phyloP scores from a whole-genome alignment of 2,888 invertebrate species.

The Hanleya hanleyi region DNA sequence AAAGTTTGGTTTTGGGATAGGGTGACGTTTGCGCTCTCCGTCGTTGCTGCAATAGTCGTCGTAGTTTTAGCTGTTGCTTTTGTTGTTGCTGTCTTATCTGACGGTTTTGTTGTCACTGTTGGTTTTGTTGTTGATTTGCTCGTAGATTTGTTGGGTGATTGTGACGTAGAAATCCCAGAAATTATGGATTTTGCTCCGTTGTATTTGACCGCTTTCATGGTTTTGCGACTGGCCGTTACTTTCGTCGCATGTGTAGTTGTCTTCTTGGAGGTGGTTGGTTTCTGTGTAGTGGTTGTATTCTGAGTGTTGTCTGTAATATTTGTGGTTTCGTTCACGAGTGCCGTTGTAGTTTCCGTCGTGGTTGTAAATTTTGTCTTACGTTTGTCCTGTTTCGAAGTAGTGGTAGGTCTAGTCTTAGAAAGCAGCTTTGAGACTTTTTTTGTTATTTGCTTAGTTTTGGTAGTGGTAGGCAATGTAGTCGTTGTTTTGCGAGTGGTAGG shows the following conservation, averaged over 20 bases:
- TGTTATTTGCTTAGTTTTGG: background rate
- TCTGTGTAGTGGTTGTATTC: background rate
- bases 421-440: too few relatives aligned
- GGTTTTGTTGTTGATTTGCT: background rate
- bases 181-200: background rate
- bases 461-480: background rate
- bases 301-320: background rate
- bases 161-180: too few relatives aligned
- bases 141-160: background rate
- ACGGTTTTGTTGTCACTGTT: background rate
- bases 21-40: background rate
- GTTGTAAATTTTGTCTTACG: background rate
- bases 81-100: background rate
- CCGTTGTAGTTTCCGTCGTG: background rate
- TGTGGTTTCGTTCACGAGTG: background rate
- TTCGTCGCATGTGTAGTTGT: background rate
- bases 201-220: slow-evolving; percentile 5
- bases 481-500: background rate
- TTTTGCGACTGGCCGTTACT: background rate
- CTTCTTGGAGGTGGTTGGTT: background rate
- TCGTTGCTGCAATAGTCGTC: background rate
- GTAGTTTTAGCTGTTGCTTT: background rate
- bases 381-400: too few relatives aligned
- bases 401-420: too few relatives aligned
- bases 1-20: background rate